Percentiles rank a stretch among this genome's conserved stretches.
Conservation (phyloP, 1,140 invertebrate genomes). For the Sycophila sp. region DNA sequence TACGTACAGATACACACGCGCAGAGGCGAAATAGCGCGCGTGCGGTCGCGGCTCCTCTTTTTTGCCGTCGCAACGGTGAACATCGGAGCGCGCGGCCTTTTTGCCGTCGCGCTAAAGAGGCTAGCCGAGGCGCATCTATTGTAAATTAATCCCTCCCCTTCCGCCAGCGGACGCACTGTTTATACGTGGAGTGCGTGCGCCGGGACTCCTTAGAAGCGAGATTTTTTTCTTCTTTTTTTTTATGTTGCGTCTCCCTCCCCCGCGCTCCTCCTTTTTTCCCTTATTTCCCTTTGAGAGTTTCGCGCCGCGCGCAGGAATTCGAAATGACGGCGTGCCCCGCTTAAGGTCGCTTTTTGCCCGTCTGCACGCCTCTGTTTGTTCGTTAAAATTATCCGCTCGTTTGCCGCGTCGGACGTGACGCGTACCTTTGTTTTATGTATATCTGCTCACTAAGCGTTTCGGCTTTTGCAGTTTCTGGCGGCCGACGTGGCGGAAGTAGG, state of each 20-base stretch:
- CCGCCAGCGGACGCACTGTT: no score
- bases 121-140: slow-evolving; percentile 3
- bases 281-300: no score
- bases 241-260: neutral
- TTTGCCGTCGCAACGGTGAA: slow-evolving; percentile 24
- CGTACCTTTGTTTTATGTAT: no score
- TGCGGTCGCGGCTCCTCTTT: no score
- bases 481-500: no score
- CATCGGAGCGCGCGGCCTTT: neutral
- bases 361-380: neutral
- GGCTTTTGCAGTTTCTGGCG: no score
- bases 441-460: no score
- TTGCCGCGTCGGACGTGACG: no score
- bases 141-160: no score
- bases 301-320: no score
- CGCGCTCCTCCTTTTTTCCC: neutral
- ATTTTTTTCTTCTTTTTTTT: neutral
- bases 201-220: neutral
- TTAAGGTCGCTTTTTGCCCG: neutral
- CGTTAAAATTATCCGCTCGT: slow-evolving; percentile 3
- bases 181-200: neutral
- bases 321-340: no score
- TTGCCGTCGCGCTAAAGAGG: neutral
- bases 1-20: neutral
- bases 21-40: neutral